These are phyloP conservation scores for Diadumene lineata DNA, from an alignment of 92 coral and sea anemone species.

Conservation along the genomic window DNA sequence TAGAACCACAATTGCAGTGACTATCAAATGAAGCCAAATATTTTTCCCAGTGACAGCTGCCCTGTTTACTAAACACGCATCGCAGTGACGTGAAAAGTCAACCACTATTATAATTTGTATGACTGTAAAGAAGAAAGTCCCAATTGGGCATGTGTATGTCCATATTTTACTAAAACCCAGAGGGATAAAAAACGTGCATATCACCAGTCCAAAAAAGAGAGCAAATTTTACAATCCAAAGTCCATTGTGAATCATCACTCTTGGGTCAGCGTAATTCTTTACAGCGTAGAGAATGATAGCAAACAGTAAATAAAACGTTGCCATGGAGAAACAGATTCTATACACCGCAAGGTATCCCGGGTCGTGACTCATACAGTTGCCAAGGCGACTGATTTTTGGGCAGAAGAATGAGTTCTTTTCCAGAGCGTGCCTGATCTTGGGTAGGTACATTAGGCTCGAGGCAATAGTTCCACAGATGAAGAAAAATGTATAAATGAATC, in stretches of 20 bases:
- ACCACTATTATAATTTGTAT: conserved; percentile 79
- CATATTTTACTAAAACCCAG: conserved; percentile 84
- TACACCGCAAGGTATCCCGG: conserved; percentile 97
- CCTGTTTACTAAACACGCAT: conserved; percentile 58
- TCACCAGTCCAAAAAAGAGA: conserved; percentile 80
- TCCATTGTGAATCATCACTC: conserved; percentile 85
- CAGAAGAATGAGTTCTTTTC: conserved; percentile 82
- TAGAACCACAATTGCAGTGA: conserved; percentile 49
- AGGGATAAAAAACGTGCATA: conserved; percentile 88
- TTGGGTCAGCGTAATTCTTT: conserved; percentile 65
- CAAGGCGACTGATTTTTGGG: conserved; percentile 66
- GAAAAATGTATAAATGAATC: conserved; percentile 78
- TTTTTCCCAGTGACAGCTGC: conserved; percentile 62
- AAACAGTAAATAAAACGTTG: conserved; percentile 88
- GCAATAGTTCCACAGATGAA: conserved; percentile 67
- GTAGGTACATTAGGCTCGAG: conserved; percentile 76
- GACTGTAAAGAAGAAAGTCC: conserved; percentile 80
- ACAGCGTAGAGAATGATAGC: conserved; percentile 80
- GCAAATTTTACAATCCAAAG: conserved; percentile 92
- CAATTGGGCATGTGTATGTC: conserved; percentile 82
- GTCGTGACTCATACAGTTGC: conserved; percentile 90
- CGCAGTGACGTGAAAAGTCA: conserved; percentile 74
- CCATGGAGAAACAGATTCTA: conserved; percentile 95
- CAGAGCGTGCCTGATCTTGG: conserved; percentile 67
- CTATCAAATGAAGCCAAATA: conserved; percentile 58